Evolutionary conservation across 2,888 invertebrate genomes (phyloP).

Genomic region (Caenorhabditis macrosperma): DNA sequence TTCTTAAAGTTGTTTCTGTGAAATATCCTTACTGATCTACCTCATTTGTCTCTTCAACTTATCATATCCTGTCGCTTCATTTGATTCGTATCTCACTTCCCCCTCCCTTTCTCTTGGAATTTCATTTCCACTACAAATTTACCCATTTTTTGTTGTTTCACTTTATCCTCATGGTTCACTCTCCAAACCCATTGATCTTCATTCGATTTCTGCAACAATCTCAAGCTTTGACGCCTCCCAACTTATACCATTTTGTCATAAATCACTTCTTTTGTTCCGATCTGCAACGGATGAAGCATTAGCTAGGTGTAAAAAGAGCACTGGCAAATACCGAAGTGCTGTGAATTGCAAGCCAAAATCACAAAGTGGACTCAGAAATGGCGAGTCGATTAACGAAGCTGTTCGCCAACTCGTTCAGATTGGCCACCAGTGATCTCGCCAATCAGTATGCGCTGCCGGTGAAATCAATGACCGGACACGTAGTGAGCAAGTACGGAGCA

Average conservation of each 20-base stretch:
- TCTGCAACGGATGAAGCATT: not conserved
- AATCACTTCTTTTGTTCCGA: not conserved
- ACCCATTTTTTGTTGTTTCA: slow-evolving; percentile 12
- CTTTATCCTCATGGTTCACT: not conserved
- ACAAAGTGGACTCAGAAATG: slow-evolving; percentile 4
- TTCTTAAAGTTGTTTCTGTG: not conserved
- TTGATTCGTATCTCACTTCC: slow-evolving; percentile 9
- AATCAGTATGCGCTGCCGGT: slow-evolving; percentile 61
- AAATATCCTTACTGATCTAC: not conserved
- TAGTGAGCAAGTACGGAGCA: slow-evolving; percentile 57
- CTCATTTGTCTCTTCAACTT: not conserved
- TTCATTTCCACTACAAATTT: not conserved
- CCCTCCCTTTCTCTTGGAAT: not conserved
- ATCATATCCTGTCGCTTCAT: not conserved
- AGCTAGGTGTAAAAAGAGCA: not conserved
- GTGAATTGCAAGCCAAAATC: not conserved
- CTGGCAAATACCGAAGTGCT: not conserved
- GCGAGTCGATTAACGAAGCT: slow-evolving; percentile 19
- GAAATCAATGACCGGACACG: slow-evolving; percentile 64
- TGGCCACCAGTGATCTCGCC: slow-evolving; percentile 64
- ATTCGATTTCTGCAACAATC: not conserved
- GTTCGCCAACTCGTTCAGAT: slow-evolving; percentile 51
- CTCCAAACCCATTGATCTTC: not conserved
- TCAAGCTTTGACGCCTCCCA: not conserved
- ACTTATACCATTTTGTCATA: not conserved